Percentiles rank a stretch among this genome's conserved stretches.
Conservation (phyloP, 2,113 vertebrate species). For the Ailurus styani region DNA sequence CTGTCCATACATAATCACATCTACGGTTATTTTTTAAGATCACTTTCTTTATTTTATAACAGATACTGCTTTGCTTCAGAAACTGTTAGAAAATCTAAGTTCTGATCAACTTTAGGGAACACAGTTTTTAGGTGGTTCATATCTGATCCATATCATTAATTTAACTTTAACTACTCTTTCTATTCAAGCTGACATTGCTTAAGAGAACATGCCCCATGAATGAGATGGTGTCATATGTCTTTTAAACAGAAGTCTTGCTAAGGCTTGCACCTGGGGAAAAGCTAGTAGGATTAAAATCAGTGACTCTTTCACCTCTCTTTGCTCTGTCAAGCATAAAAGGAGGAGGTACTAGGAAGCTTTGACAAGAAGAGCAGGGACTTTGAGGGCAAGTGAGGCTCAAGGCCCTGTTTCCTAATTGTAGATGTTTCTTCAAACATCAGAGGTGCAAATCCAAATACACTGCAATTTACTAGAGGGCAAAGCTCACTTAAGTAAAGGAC, state of each 20-base stretch:
- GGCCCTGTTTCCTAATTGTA: neutral
- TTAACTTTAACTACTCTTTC: neutral
- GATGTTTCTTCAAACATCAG: neutral
- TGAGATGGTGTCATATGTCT: neutral
- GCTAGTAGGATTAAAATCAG: slow-evolving; percentile 9
- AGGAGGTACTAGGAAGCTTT: neutral
- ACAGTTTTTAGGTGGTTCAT: neutral
- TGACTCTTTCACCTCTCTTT: neutral
- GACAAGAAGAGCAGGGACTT: neutral
- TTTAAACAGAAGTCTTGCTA: neutral
- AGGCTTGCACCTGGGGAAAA: neutral
- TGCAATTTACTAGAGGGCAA: neutral
- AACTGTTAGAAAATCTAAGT: slow-evolving; percentile 21
- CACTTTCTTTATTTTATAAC: neutral
- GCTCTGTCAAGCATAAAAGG: neutral
- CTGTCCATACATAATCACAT: neutral
- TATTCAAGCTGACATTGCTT: neutral
- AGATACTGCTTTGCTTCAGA: neutral
- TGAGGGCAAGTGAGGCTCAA: neutral
- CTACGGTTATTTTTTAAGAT: neutral
- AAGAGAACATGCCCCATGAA: slow-evolving; percentile 19
- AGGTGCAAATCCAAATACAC: neutral
- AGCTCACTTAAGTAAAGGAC: neutral
- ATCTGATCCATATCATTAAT: slow-evolving; percentile 6
- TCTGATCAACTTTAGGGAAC: neutral